These are phyloP conservation scores for Thelaira solivaga DNA, from an alignment of 2,888 invertebrate genomes.

Conservation along the genomic window DNA sequence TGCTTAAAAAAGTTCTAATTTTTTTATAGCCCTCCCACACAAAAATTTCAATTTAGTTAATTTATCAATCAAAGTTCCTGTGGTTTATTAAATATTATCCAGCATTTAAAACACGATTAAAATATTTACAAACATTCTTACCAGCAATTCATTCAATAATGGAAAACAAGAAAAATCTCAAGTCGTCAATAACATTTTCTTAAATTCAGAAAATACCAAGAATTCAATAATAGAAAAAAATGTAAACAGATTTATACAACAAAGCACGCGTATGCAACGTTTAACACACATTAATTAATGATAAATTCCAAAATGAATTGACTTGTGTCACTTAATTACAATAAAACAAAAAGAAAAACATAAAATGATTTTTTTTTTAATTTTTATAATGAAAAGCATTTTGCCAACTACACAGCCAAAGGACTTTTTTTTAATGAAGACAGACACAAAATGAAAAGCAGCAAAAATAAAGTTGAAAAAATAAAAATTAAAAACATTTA, in stretches of 20 bases:
- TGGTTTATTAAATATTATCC: background rate
- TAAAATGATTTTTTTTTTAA: background rate
- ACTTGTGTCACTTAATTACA: constrained; percentile 73
- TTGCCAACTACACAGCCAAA: background rate
- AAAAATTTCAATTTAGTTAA: background rate
- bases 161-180: background rate
- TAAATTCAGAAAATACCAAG: background rate
- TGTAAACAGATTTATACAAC: background rate
- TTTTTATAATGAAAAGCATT: background rate
- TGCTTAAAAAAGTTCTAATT: no score
- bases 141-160: background rate
- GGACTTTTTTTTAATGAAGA: background rate
- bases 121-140: background rate
- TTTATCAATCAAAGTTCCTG: background rate
- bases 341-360: constrained; percentile 16
- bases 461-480: no score
- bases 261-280: constrained; percentile 11
- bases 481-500: no score
- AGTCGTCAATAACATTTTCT: background rate
- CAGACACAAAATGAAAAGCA: background rate
- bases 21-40: no score
- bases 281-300: constrained; percentile 70
- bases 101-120: background rate
- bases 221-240: background rate
- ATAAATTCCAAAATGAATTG: constrained; percentile 75